These are phyloP conservation scores for Liasis olivaceus DNA, from an alignment of 2,797 vertebrate genomes.

Conservation along the genomic window DNA sequence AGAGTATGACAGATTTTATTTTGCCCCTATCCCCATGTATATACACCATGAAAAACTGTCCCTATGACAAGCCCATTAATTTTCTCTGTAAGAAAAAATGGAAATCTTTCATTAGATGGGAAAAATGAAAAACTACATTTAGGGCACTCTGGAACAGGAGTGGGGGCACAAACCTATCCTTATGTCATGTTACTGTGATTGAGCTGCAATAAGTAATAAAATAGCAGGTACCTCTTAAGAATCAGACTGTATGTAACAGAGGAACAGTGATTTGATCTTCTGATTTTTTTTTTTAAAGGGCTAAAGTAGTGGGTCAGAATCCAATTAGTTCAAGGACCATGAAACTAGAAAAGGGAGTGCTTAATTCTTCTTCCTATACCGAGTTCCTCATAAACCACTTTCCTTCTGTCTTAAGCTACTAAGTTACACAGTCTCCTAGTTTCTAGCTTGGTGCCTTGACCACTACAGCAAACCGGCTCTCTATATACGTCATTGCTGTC, in stretches of 20 bases:
- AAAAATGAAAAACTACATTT: neutral
- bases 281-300: no score
- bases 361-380: neutral
- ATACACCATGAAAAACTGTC: neutral
- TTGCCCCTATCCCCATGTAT: no score
- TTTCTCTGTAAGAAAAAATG: neutral
- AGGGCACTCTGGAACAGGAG: neutral
- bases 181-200: neutral
- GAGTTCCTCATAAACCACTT: neutral
- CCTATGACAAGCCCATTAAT: no score
- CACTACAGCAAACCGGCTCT: neutral
- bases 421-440: neutral
- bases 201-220: neutral
- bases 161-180: neutral
- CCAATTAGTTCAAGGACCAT: no score
- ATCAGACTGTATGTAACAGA: neutral
- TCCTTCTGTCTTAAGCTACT: neutral
- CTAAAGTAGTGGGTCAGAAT: no score
- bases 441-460: neutral
- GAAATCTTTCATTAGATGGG: neutral
- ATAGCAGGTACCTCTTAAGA: neutral
- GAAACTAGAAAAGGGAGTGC: neutral
- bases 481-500: neutral
- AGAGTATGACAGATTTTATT: no score
- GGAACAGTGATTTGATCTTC: no score